These are phyloP conservation scores for Callithrix jacchus DNA, from an alignment of 2,113 vertebrate species.

Conservation along the genomic window DNA sequence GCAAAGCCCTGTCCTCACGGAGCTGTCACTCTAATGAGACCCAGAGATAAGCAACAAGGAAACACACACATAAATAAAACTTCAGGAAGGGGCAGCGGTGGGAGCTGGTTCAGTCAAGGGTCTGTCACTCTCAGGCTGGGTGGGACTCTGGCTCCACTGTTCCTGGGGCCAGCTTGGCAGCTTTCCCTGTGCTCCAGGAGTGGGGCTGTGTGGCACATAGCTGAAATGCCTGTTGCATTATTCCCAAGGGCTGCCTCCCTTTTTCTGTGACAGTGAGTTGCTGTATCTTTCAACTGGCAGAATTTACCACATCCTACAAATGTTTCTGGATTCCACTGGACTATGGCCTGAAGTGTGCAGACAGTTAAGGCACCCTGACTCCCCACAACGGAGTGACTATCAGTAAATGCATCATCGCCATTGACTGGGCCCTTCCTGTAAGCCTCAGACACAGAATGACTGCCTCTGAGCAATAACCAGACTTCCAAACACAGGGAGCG, in stretches of 20 bases:
- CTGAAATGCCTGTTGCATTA: background rate
- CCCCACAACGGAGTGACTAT: background rate
- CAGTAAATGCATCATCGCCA: conserved; percentile 8
- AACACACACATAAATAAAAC: background rate
- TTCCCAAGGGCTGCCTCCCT: background rate
- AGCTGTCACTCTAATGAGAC: background rate
- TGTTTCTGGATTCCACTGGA: conserved; percentile 9
- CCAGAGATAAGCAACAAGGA: background rate
- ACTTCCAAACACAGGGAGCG: background rate
- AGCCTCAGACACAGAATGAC: conserved; percentile 51
- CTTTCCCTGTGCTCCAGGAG: background rate
- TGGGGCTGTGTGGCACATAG: background rate
- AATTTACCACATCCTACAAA: background rate
- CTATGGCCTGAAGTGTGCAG: background rate
- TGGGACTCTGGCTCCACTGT: background rate
- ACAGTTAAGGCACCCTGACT: background rate
- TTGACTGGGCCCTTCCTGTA: conserved; percentile 60
- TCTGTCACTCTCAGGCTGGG: background rate
- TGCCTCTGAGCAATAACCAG: conserved; percentile 34
- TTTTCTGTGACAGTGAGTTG: background rate
- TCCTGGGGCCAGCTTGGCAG: background rate
- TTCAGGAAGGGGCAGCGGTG: background rate
- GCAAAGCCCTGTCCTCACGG: background rate
- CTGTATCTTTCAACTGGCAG: background rate
- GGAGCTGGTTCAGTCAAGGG: background rate